A percentile compares a stretch with the other conserved stretches of the same genome.
phyloP scores from a whole-genome alignment of 2,888 invertebrate species.

The Epirrhoe tristata region DNA sequence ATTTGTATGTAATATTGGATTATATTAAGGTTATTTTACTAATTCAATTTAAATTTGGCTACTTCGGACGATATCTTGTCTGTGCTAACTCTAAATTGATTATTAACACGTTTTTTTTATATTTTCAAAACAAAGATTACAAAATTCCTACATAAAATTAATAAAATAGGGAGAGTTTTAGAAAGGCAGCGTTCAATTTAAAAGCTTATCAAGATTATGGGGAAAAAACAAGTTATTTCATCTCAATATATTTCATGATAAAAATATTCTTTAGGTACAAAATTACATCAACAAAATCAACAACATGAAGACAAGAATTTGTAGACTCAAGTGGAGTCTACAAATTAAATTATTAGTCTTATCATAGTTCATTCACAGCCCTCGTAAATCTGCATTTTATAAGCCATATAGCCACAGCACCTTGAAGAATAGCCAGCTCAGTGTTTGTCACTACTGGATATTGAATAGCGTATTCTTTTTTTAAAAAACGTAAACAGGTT shows the following conservation, averaged over 20 bases:
- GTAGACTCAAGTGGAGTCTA: no score
- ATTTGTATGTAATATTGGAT: not conserved
- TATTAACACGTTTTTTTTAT: no score
- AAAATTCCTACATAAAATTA: no score
- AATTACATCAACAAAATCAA: not conserved
- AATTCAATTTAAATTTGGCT: not conserved
- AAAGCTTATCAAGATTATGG: no score
- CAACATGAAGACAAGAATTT: not conserved
- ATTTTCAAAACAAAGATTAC: no score
- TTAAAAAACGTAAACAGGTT: no score
- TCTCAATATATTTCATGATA: no score
- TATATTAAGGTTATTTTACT: not conserved
- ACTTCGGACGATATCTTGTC: not conserved
- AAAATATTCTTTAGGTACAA: not conserved
- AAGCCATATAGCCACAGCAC: conserved; percentile 29
- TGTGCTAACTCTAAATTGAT: not conserved
- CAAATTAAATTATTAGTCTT: conserved; percentile 34
- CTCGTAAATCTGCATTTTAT: conserved; percentile 36
- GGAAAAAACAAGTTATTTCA: no score
- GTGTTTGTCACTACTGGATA: not conserved
- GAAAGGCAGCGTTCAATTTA: no score
- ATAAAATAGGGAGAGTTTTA: no score
- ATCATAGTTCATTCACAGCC: conserved; percentile 30
- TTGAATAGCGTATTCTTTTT: no score
- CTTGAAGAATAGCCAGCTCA: not conserved